These are phyloP conservation scores for Drosophila yooni DNA, from an alignment of 2,888 invertebrate species.

Conservation along the genomic window DNA sequence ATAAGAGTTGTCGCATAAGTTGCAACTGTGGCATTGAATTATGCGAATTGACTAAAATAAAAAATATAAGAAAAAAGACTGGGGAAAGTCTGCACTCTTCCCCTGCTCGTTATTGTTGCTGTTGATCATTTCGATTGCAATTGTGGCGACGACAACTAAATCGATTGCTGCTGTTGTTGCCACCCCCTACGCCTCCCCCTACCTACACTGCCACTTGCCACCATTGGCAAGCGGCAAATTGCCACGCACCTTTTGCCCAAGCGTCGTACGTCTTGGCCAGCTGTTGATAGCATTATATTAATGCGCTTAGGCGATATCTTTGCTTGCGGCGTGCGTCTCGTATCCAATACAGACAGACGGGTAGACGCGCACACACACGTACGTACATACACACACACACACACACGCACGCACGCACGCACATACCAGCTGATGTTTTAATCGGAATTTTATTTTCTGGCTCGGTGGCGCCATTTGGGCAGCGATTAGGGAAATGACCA, in stretches of 20 bases:
- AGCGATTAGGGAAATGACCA: slow-evolving; percentile 66
- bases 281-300: slow-evolving; percentile 75
- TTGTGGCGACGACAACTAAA: slow-evolving; percentile 60
- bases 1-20: slow-evolving; percentile 39
- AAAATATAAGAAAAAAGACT: not conserved
- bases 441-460: slow-evolving; percentile 76
- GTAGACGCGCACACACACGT: slow-evolving; percentile 11
- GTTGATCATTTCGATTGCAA: slow-evolving; percentile 32
- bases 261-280: slow-evolving; percentile 43
- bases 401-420: slow-evolving; percentile 2
- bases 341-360: slow-evolving; percentile 21
- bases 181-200: not conserved
- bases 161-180: slow-evolving; percentile 50
- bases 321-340: slow-evolving; percentile 42
- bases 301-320: slow-evolving; percentile 70
- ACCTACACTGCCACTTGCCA: not conserved
- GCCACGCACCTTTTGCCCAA: slow-evolving; percentile 42
- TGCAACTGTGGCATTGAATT: slow-evolving; percentile 64
- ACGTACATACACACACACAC: slow-evolving; percentile 1
- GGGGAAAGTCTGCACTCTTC: slow-evolving; percentile 59
- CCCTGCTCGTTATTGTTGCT: not conserved
- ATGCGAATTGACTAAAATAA: slow-evolving; percentile 41
- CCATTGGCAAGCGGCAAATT: slow-evolving; percentile 1
- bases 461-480: slow-evolving; percentile 57
- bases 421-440: slow-evolving; percentile 68